phyloP scores from a whole-genome alignment of 2,797 vertebrate species.

The Vultur gryphus region DNA sequence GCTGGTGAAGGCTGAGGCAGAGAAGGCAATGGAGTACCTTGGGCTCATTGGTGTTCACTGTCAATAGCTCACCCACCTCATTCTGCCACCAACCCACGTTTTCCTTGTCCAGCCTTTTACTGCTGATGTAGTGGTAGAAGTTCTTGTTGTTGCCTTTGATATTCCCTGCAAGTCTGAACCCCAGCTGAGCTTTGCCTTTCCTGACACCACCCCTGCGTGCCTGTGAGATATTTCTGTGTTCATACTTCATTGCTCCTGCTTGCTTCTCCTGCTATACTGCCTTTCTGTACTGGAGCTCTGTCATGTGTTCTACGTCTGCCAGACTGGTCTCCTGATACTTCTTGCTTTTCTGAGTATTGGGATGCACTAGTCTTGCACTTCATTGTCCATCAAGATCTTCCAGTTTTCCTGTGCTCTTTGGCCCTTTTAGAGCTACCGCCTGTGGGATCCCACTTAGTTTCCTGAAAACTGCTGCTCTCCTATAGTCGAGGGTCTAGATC shows the following conservation, averaged over 20 bases:
- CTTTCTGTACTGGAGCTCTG: not conserved
- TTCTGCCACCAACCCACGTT: rapidly evolving
- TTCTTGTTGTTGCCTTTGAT: not conserved
- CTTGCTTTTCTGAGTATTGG: not conserved
- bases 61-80: not conserved
- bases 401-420: not conserved
- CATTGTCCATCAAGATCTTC: not conserved
- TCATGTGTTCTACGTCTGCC: not conserved
- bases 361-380: not conserved
- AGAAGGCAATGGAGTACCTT: not conserved
- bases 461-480: not conserved
- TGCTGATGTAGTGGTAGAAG: not conserved
- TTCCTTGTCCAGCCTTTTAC: not conserved
- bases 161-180: not conserved
- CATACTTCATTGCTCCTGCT: not conserved
- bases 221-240: not conserved
- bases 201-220: not conserved
- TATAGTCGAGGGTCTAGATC: not conserved
- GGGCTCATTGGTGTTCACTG: rapidly evolving
- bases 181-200: not conserved
- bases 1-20: not conserved
- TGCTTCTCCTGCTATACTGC: not conserved
- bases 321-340: not conserved
- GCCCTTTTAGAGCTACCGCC: not conserved
- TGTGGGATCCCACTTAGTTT: not conserved